A percentile compares a stretch with the other conserved stretches of the same genome.
Evolutionary conservation across 2,797 vertebrate genomes (phyloP).

Genomic region (Tangara arthus): DNA sequence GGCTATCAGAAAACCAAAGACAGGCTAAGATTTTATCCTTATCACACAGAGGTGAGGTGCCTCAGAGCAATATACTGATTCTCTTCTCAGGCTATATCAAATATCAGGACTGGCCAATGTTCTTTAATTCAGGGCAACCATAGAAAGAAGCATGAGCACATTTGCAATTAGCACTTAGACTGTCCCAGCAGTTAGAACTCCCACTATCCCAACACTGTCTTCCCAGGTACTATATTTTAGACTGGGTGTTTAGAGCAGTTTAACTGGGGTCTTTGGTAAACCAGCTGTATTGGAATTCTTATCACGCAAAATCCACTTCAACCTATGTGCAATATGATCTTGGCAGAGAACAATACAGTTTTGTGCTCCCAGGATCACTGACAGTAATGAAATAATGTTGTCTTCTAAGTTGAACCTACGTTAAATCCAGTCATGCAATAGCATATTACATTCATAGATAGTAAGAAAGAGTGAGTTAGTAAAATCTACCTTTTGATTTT

Average conservation of each 20-base stretch:
- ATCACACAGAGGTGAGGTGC: not conserved
- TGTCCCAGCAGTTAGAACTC: not conserved
- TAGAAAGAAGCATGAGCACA: not conserved
- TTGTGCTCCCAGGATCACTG: not conserved
- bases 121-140: not conserved
- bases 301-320: not conserved
- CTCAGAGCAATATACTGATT: not conserved
- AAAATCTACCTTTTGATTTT: constrained; percentile 10
- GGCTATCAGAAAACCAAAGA: constrained; percentile 34
- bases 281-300: not conserved
- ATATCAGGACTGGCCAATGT: not conserved
- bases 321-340: not conserved
- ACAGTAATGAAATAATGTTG: not conserved
- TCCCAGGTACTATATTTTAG: not conserved
- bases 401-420: accelerated
- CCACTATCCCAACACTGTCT: not conserved
- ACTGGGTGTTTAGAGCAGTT: not conserved
- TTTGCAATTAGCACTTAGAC: not conserved
- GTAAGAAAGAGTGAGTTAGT: not conserved
- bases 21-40: constrained; percentile 14
- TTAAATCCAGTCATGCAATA: not conserved
- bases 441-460: not conserved
- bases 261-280: not conserved
- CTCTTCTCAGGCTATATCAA: not conserved
- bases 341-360: not conserved